Conservation (phyloP, 2,888 invertebrate genomes). For the Hermaeophaga mercurialis region DNA sequence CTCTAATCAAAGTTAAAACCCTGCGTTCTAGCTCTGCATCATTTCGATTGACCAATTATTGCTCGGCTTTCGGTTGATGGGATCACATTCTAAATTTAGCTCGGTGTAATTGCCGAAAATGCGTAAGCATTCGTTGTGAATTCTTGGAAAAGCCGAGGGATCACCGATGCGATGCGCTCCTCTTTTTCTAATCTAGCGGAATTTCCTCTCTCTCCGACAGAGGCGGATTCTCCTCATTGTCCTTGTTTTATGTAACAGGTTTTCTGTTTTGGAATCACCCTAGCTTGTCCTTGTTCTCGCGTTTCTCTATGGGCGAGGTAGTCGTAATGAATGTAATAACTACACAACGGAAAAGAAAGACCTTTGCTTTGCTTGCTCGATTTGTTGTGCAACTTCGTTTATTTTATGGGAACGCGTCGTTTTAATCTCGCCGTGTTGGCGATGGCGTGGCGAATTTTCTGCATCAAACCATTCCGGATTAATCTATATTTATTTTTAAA, state of each 20-base stretch:
- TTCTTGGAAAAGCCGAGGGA: constrained; percentile 40
- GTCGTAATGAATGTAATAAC: no score
- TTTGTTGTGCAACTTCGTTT: constrained; percentile 12
- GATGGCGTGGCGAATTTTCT: background rate
- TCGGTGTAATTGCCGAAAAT: constrained; percentile 29
- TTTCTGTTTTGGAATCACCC: constrained; percentile 52
- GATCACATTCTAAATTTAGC: constrained; percentile 46
- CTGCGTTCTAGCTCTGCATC: no score
- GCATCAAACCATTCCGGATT: no score
- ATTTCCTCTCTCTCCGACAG: constrained; percentile 45
- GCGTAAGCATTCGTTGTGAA: constrained; percentile 21
- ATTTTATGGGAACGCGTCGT: no score
- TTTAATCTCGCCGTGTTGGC: no score
- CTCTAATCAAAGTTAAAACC: no score
- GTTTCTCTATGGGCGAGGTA: constrained; percentile 28
- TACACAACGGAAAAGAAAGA: constrained; percentile 22
- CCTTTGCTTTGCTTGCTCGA: constrained; percentile 17
- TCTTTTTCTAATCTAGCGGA: constrained; percentile 46
- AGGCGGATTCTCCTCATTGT: constrained; percentile 38
- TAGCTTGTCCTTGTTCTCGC: constrained; percentile 47
- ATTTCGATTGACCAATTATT: constrained; percentile 22
- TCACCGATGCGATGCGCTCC: constrained; percentile 42
- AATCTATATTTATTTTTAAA: no score
- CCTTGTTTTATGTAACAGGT: constrained; percentile 56
- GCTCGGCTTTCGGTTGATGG: constrained; percentile 1